Evolutionary conservation across 2,888 invertebrate genomes (phyloP).

Genomic region (Dendrolimus pini): DNA sequence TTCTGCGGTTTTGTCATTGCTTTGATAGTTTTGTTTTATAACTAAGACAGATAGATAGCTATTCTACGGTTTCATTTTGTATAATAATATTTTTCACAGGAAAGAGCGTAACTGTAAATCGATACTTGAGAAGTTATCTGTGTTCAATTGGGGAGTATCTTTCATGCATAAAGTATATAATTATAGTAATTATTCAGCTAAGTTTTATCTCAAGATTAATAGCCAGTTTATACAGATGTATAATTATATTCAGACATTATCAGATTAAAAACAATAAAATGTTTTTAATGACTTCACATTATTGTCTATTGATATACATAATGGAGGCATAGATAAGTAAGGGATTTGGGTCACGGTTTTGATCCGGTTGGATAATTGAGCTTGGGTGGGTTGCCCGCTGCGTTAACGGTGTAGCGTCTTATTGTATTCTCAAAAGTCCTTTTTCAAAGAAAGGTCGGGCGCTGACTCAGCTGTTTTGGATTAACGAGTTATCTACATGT

Average conservation of each 20-base stretch:
- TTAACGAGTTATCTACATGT: neutral
- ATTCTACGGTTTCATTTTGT: too few species aligned
- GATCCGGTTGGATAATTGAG: neutral
- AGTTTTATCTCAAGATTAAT: too few species aligned
- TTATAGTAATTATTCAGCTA: too few species aligned
- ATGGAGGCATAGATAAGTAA: neutral
- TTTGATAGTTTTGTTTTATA: too few species aligned
- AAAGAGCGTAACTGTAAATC: too few species aligned
- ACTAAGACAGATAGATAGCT: too few species aligned
- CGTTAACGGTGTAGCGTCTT: neutral
- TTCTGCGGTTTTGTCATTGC: too few species aligned
- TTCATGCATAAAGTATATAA: too few species aligned
- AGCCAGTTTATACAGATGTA: too few species aligned
- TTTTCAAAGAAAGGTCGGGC: neutral
- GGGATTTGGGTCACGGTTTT: conserved; percentile 1
- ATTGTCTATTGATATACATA: neutral
- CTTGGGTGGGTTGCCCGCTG: neutral
- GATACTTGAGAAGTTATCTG: too few species aligned
- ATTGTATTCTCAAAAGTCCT: neutral
- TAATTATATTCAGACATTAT: neutral
- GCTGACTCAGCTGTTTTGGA: neutral
- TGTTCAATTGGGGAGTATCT: too few species aligned
- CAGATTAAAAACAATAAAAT: neutral
- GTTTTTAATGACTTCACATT: neutral
- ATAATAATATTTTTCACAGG: too few species aligned